phyloP scores from a whole-genome alignment of 2,888 invertebrate species.

The Elmis aenea region DNA sequence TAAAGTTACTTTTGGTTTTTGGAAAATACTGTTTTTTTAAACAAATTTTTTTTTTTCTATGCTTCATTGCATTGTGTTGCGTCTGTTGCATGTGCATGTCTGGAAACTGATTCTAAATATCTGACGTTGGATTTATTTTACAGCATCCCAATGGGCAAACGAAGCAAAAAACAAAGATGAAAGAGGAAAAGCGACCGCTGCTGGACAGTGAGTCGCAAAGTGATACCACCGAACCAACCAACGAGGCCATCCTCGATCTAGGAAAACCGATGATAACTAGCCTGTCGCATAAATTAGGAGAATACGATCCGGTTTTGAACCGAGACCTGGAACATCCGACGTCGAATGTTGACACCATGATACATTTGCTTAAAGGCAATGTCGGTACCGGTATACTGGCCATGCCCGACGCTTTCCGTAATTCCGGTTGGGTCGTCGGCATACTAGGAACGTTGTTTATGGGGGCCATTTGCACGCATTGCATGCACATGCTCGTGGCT shows the following conservation, averaged over 20 bases:
- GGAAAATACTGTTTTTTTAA: no score
- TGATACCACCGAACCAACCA: slow-evolving; percentile 25
- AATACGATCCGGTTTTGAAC: slow-evolving; percentile 60
- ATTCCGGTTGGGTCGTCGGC: slow-evolving; percentile 83
- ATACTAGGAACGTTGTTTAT: slow-evolving; percentile 75
- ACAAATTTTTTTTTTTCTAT: no score
- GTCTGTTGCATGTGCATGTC: no score
- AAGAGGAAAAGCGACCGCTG: slow-evolving; percentile 67
- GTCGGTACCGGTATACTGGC: slow-evolving; percentile 93
- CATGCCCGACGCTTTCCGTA: slow-evolving; percentile 91
- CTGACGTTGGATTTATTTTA: no score
- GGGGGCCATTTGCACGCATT: slow-evolving; percentile 86
- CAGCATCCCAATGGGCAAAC: slow-evolving; percentile 9
- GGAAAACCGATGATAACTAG: slow-evolving; percentile 16
- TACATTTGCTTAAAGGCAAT: slow-evolving; percentile 68
- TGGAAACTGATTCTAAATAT: no score
- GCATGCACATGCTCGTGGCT: slow-evolving; percentile 89
- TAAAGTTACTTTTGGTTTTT: no score
- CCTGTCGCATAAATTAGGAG: slow-evolving; percentile 27
- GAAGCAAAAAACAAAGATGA: slow-evolving; percentile 47
- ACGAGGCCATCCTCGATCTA: slow-evolving; percentile 15
- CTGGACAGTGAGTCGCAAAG: slow-evolving; percentile 47
- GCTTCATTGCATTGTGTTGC: no score
- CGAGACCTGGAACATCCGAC: slow-evolving; percentile 72
- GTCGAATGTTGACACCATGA: slow-evolving; percentile 72